Conservation (phyloP, 2,113 vertebrate species). For the Arizona elegans region DNA sequence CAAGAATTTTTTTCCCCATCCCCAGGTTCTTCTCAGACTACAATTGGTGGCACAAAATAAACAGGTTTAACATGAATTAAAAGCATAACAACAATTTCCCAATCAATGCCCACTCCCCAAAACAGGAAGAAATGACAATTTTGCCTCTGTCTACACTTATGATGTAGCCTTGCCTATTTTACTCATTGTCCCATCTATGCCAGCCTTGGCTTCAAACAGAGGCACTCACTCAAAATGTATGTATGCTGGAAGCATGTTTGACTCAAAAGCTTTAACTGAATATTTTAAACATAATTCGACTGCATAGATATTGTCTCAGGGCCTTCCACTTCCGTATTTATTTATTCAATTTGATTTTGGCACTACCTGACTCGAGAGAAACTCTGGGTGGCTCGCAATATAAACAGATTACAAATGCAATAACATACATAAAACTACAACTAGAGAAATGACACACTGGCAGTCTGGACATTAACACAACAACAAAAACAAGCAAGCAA, state of each 20-base stretch:
- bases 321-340: neutral
- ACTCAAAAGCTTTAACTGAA: neutral
- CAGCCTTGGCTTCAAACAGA: neutral
- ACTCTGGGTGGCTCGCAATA: neutral
- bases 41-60: neutral
- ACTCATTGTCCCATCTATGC: neutral
- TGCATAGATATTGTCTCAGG: neutral
- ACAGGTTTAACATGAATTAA: neutral
- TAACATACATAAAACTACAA: neutral
- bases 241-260: neutral
- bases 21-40: neutral
- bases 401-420: neutral
- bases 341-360: neutral
- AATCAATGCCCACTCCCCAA: neutral
- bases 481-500: neutral
- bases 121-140: neutral
- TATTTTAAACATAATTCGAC: neutral
- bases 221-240: neutral
- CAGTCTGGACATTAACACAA: neutral
- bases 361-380: neutral
- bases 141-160: neutral
- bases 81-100: neutral
- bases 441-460: neutral
- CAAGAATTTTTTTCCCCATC: neutral
- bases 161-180: neutral